A percentile compares a stretch with the other conserved stretches of the same genome.
Evolutionary conservation across 2,888 invertebrate species (phyloP).

Genomic region (Troglohyphantes excavatus): DNA sequence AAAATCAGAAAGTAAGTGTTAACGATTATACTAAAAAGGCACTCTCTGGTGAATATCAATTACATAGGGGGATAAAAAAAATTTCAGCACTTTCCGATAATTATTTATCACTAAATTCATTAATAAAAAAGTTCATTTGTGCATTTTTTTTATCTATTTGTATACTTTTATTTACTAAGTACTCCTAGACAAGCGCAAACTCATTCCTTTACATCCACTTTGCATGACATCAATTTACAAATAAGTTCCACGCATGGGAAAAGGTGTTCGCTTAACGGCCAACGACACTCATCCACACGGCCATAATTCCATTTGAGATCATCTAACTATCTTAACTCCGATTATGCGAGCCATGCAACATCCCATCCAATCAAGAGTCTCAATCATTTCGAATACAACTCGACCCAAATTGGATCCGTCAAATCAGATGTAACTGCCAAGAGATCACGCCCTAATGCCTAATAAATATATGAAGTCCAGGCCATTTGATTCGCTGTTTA

Average conservation of each 20-base stretch:
- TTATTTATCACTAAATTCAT: too few relatives aligned
- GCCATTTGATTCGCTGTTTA: slow-evolving; percentile 7
- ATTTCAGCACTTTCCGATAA: too few relatives aligned
- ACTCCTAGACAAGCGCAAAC: background rate
- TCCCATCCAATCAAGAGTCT: slow-evolving; percentile 19
- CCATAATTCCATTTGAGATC: background rate
- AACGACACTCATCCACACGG: background rate
- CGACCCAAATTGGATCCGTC: slow-evolving; percentile 28
- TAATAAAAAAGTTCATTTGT: too few relatives aligned
- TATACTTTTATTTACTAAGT: background rate
- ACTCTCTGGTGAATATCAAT: too few relatives aligned
- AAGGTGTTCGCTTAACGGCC: background rate
- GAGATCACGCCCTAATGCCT: slow-evolving; percentile 5
- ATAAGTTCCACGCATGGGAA: background rate
- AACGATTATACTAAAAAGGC: too few relatives aligned
- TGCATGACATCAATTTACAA: background rate
- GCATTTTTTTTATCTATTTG: too few relatives aligned
- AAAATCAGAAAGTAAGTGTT: too few relatives aligned
- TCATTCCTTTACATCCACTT: background rate
- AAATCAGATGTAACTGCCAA: background rate
- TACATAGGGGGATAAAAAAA: too few relatives aligned
- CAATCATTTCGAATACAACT: slow-evolving; percentile 1
- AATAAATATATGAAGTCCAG: background rate
- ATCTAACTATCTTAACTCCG: background rate
- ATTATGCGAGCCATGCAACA: background rate